Base-by-base conservation (phyloP, 1,140 invertebrate genomes). In the Lepidurus couesii region DNA sequence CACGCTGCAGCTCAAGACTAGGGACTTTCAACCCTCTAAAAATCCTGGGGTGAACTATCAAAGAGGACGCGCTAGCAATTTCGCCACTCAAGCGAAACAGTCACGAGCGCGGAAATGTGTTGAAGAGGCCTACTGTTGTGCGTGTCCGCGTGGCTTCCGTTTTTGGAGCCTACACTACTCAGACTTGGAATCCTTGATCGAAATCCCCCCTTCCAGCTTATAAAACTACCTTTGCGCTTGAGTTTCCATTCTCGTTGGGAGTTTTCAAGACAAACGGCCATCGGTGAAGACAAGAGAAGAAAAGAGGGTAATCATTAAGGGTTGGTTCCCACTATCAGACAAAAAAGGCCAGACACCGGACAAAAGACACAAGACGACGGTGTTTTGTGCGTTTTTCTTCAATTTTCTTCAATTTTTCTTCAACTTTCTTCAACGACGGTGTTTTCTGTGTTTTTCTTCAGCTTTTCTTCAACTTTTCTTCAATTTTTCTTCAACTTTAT, bases 1-100 rank as follows among this genome's bases (percentile, higher is more conserved):
- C 53, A 65, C 53, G 21, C 16, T 65, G 13, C 21, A 34, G 53
- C 53, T 65, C 16, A 65, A 65, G 53, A 65, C 53, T 21, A 13
- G 21, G 53, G 53, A 21, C 8, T 7, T 21, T 16, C 16, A 65
- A 21, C 21, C 16, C 53, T 65, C 16, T 65, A 65, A 65, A 65
- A 65, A n/a, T 21, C 53, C 21, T 13, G 53, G 53, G 53, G 53
- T 65, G n/a, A 65, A 65, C 53, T 65, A 65, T 65, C 53, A 65
- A 65, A 65, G 13, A 65, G 53, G 53, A 65, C 53, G 53, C 53
- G 8, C 53, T 65, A 65, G 53, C 53, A 65, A 65, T 65, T 65
- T 65, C 53, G 53, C 53, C 53, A 65, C 53, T 65, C 53, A 65
- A 65, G 53, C 53, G 53, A 65, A 65, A 65, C 53, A 65, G 53